Conservation (phyloP, 1,140 invertebrate species). For the Drosophila bocqueti region DNA sequence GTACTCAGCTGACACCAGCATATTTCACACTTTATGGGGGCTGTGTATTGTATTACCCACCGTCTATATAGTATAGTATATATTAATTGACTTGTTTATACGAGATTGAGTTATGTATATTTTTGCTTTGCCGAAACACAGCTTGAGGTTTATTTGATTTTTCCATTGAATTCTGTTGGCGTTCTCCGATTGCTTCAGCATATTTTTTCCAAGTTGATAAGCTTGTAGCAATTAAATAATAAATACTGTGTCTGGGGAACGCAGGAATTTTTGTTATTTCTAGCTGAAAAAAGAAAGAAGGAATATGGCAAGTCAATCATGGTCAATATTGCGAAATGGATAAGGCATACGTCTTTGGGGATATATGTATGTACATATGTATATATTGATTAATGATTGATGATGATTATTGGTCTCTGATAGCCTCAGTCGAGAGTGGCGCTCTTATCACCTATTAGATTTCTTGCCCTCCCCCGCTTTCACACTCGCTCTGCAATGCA, state of each 20-base stretch:
- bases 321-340: conserved; percentile 6
- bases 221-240: neutral
- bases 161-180: neutral
- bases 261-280: neutral
- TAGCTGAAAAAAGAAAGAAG: neutral
- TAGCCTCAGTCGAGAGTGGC: neutral
- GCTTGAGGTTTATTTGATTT: neutral
- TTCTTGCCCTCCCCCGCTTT: neutral
- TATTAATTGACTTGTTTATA: conserved; percentile 10
- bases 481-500: neutral
- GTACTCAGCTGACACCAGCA: neutral
- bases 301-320: conserved; percentile 1
- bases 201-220: conserved; percentile 4
- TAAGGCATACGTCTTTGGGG: conserved; percentile 1
- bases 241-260: neutral
- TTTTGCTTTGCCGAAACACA: neutral
- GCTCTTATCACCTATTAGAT: conserved; percentile 20
- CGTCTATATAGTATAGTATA: neutral
- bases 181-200: neutral
- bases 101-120: conserved; percentile 2
- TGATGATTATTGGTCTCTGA: conserved; percentile 16
- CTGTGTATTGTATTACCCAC: neutral
- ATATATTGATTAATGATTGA: conserved; percentile 17
- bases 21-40: neutral
- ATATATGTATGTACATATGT: neutral